Percentiles rank a stretch among this genome's conserved stretches.
These are phyloP conservation scores for Onchidella celtica DNA, from an alignment of 2,888 invertebrate species.

Conservation along the genomic window DNA sequence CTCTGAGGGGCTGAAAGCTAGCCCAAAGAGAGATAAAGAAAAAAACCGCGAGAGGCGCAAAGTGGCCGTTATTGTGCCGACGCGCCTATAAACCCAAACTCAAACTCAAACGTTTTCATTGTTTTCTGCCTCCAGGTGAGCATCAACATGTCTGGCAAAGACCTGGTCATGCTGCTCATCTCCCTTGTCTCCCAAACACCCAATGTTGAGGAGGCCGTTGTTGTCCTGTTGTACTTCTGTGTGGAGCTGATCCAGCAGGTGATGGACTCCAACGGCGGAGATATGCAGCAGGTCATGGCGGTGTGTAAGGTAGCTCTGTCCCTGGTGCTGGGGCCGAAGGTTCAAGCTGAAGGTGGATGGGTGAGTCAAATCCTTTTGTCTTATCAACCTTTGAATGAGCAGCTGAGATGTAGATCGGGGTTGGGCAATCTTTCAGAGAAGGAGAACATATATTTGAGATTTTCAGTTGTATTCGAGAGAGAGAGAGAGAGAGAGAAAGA, in stretches of 20 bases:
- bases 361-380: no score
- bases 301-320: background rate
- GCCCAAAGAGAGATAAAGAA: no score
- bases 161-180: background rate
- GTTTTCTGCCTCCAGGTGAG: background rate
- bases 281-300: background rate
- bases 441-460: no score
- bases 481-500: no score
- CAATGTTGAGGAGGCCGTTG: background rate
- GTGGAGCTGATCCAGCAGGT: background rate
- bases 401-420: no score
- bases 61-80: no score
- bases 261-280: background rate
- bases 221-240: background rate
- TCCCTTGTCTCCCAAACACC: background rate
- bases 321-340: background rate
- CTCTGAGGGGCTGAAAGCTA: no score
- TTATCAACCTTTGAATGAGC: no score
- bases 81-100: no score
- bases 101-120: constrained; percentile 9
- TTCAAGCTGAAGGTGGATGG: background rate
- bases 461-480: no score
- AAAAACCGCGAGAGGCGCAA: no score
- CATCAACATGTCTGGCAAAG: background rate
- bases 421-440: no score